Conservation (phyloP, 2,797 vertebrate species). For the Rhynchonycteris naso region DNA sequence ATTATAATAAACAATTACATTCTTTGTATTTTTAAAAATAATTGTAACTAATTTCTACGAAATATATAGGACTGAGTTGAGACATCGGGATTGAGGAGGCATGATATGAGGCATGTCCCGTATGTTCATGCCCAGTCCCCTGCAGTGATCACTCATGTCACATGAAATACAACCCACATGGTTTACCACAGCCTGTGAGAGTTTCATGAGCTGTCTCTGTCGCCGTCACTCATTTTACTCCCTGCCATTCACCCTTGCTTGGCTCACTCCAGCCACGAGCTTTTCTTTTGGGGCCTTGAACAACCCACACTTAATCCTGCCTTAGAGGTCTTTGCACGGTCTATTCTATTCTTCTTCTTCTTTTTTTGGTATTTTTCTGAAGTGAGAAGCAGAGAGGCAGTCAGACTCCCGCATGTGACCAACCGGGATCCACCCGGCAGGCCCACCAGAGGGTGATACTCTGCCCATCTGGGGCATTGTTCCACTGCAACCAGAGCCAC, state of each 20-base stretch:
- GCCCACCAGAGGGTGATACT: too few species aligned
- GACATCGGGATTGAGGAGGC: background rate
- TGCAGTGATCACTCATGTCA: background rate
- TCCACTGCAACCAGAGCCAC: too few species aligned
- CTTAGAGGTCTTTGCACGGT: background rate
- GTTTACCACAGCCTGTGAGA: background rate
- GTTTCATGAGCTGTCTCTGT: background rate
- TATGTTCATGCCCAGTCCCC: background rate
- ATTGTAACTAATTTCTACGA: background rate
- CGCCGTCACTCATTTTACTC: background rate
- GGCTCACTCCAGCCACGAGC: background rate
- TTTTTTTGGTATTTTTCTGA: too few species aligned
- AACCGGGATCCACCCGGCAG: too few species aligned
- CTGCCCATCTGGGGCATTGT: too few species aligned
- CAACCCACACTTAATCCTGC: background rate
- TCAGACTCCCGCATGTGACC: too few species aligned
- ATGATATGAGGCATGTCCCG: background rate
- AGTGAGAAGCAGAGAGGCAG: too few species aligned
- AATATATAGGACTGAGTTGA: background rate
- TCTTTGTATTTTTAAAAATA: background rate
- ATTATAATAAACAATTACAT: background rate
- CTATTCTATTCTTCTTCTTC: background rate
- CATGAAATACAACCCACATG: background rate
- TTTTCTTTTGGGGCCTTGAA: background rate
- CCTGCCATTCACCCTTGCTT: background rate